These are phyloP conservation scores for Cossypha heuglini DNA, from an alignment of 2,797 vertebrate genomes.

Conservation along the genomic window DNA sequence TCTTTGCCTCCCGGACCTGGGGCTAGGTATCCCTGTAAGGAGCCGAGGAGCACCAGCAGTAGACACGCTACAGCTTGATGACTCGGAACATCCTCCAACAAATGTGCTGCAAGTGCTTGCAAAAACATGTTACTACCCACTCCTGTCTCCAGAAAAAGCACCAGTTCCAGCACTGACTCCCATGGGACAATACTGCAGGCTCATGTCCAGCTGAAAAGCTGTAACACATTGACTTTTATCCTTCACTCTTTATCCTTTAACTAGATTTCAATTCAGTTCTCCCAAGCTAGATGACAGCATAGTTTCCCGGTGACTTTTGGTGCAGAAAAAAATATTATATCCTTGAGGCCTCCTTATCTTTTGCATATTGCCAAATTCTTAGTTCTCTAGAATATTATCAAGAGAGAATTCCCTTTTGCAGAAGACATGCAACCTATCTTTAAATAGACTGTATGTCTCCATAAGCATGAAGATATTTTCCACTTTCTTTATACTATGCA, in stretches of 20 bases:
- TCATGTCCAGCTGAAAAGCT: not conserved
- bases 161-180: not conserved
- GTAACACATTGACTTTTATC: not conserved
- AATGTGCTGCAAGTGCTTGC: not conserved
- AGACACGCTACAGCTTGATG: not conserved
- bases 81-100: not conserved
- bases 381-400: not conserved
- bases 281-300: not conserved
- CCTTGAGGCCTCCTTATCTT: not conserved
- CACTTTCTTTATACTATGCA: not conserved
- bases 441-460: not conserved
- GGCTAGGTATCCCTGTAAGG: not conserved
- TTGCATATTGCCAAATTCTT: not conserved
- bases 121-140: not conserved
- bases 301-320: not conserved
- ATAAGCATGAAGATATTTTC: not conserved
- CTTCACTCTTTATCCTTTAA: not conserved
- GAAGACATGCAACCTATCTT: not conserved
- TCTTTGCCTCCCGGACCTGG: not conserved
- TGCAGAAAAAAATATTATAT: not conserved
- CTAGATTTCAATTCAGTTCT: not conserved
- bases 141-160: not conserved
- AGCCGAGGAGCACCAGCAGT: not conserved
- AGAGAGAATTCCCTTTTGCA: not conserved
- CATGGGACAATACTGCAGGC: not conserved